Evolutionary conservation across 2,113 vertebrate genomes (phyloP), one percentile per base, ranked within the genome.

Genomic region (Jacana jacana): DNA sequence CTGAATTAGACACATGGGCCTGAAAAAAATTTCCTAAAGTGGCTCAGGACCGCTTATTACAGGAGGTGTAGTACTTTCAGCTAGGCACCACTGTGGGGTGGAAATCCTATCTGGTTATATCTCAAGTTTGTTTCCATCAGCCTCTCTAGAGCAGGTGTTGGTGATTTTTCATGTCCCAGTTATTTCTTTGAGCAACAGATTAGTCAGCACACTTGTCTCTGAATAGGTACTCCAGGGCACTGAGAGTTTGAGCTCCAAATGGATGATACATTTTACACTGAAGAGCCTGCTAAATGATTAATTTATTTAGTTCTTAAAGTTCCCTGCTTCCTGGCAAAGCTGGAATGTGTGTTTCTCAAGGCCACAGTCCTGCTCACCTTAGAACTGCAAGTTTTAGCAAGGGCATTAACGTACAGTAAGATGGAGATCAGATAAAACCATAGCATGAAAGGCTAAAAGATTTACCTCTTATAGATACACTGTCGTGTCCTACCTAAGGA

Each of bases 151-250:
- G 65, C 92, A 96, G 40, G 31, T 90, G 90, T 40, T 65, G 63
- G 82, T 88, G 88, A 84, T 91, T 95, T 95, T 86, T 73, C 73
- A 16, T 81, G 88, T 81, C 64, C 76, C 35, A 66, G 64, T 86
- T 91, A 69, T 72, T 63, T 42, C 48, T 92, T 55, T 72, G 65
- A 88, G 88, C 76, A 88, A 54, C 55, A 81, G 65, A 88, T 93
- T 51, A 79, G 40, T 89, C 66, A 25, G 58, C 64, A 37, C 30
- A 70, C 72, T 91, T 61, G 27, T 54, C 72, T 77, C 71, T 94
- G 76, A 95, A 83, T 88, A 94, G 71, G 92, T 81, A 60, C 91
- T 94, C 37, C 37, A 66, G 46, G 40, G 25, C 33, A 49, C n/a
- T 9, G 58, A 76, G 78, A 71, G 49, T 64, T 33, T 88, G 40